Evolutionary conservation across 2,888 invertebrate species (phyloP).

Genomic region (Netelia virgata): DNA sequence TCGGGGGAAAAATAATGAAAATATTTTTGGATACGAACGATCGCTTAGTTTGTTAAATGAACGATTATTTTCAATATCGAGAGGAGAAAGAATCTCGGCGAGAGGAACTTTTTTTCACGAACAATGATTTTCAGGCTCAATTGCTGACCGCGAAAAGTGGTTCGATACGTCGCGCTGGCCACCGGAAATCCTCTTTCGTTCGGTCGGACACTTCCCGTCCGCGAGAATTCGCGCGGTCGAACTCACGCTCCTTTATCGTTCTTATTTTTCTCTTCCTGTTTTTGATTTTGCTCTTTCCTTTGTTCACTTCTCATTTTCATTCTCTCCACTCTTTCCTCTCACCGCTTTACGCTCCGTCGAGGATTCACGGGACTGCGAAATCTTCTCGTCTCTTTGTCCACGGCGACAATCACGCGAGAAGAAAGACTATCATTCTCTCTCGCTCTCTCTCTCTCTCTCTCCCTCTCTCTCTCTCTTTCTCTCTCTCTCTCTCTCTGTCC

Average conservation of each 20-base stretch:
- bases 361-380: slow-evolving; percentile 54
- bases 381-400: slow-evolving; percentile 59
- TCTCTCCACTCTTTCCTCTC: slow-evolving; percentile 48
- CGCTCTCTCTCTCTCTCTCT: not conserved
- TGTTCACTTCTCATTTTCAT: slow-evolving; percentile 12
- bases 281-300: slow-evolving; percentile 54
- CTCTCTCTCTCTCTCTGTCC: not conserved
- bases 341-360: slow-evolving; percentile 56
- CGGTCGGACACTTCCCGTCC: slow-evolving; percentile 62
- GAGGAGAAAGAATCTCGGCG: slow-evolving; percentile 1
- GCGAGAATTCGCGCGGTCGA: slow-evolving; percentile 27
- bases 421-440: no score
- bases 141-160: slow-evolving; percentile 36
- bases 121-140: slow-evolving; percentile 44
- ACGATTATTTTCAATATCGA: no score
- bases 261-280: slow-evolving; percentile 59
- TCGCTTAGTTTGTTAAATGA: no score
- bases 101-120: not conserved
- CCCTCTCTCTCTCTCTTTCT: no score
- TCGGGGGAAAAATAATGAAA: no score
- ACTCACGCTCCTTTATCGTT: slow-evolving; percentile 47
- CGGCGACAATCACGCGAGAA: slow-evolving; percentile 43
- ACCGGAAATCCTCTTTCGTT: slow-evolving; percentile 64
- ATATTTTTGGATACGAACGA: no score
- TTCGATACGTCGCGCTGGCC: slow-evolving; percentile 2